These are phyloP conservation scores for Drosophila rufa DNA, from an alignment of 1,140 invertebrate genomes.

Conservation along the genomic window DNA sequence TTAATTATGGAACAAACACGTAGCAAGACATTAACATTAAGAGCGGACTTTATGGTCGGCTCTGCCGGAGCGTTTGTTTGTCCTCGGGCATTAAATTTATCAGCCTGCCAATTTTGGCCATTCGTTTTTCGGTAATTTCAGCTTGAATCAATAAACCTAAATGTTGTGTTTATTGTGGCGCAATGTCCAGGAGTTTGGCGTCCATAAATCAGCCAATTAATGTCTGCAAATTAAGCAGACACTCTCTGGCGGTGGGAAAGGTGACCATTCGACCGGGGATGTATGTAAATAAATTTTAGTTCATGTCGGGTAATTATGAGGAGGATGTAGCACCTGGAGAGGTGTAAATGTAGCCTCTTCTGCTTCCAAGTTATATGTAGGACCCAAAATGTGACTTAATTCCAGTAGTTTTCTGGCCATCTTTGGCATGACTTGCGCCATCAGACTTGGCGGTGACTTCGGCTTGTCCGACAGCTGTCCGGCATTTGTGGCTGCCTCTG, in stretches of 20 bases:
- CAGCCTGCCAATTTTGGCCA: slow-evolving; percentile 41
- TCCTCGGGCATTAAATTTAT: slow-evolving; percentile 40
- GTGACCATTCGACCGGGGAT: neutral
- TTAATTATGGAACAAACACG: slow-evolving; percentile 48
- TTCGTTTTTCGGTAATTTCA: slow-evolving; percentile 35
- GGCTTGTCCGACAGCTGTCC: slow-evolving; percentile 60
- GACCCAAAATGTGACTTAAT: slow-evolving; percentile 5
- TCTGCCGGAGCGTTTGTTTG: slow-evolving; percentile 21
- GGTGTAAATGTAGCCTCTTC: neutral
- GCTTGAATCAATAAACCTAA: slow-evolving; percentile 61
- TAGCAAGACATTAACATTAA: slow-evolving; percentile 34
- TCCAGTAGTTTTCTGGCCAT: slow-evolving; percentile 11
- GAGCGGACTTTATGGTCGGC: slow-evolving; percentile 34
- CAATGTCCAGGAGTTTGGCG: slow-evolving; percentile 24
- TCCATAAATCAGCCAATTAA: slow-evolving; percentile 72
- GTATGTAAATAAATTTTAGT: slow-evolving; percentile 27
- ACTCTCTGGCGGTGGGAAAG: slow-evolving; percentile 26
- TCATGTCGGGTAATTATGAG: slow-evolving; percentile 2
- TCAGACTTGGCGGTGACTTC: slow-evolving; percentile 32
- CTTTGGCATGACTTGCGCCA: slow-evolving; percentile 58
- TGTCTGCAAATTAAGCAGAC: slow-evolving; percentile 51
- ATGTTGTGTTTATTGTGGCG: slow-evolving; percentile 57
- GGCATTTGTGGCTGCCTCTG: slow-evolving; percentile 46
- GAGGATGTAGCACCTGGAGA: neutral
- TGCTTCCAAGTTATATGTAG: neutral